A percentile compares a stretch with the other conserved stretches of the same genome.
phyloP scores from a whole-genome alignment of 1,140 invertebrate genomes.

The Megalopta genalis region DNA sequence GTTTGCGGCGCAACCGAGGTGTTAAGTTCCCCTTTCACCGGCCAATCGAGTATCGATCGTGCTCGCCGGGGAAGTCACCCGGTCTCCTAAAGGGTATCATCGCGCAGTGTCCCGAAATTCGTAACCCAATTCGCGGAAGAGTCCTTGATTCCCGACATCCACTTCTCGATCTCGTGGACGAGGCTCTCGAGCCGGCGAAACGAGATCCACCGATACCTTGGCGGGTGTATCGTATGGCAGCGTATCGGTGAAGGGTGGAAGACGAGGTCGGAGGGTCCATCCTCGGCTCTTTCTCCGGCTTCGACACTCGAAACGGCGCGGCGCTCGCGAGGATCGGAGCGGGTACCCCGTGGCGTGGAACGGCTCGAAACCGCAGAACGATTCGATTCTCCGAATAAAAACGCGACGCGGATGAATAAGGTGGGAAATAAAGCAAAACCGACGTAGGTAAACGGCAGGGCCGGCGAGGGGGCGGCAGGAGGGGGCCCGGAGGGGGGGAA shows the following conservation, averaged over 20 bases:
- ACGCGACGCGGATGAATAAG: constrained; percentile 6
- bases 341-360: background rate
- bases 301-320: constrained; percentile 35
- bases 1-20: too few species aligned
- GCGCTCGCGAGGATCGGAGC: background rate
- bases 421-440: constrained; percentile 49
- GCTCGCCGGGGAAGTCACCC: background rate
- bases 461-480: too few species aligned
- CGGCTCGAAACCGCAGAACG: constrained; percentile 32
- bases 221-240: constrained; percentile 47
- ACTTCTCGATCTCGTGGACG: background rate
- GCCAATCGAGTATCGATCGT: too few species aligned
- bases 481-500: constrained; percentile 3
- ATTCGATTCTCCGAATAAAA: constrained; percentile 42
- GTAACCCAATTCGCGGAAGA: constrained; percentile 36
- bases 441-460: constrained; percentile 43
- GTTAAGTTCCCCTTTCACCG: too few species aligned
- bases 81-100: background rate
- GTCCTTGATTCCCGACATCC: background rate
- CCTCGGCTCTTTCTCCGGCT: background rate
- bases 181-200: constrained; percentile 14
- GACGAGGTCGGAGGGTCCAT: background rate
- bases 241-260: constrained; percentile 14
- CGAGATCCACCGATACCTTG: constrained; percentile 37
- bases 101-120: background rate